A percentile compares a stretch with the other conserved stretches of the same genome.
These are phyloP conservation scores for Ptychodera flava DNA, from an alignment of 35 echinoderm and acorn worm species.

Conservation along the genomic window DNA sequence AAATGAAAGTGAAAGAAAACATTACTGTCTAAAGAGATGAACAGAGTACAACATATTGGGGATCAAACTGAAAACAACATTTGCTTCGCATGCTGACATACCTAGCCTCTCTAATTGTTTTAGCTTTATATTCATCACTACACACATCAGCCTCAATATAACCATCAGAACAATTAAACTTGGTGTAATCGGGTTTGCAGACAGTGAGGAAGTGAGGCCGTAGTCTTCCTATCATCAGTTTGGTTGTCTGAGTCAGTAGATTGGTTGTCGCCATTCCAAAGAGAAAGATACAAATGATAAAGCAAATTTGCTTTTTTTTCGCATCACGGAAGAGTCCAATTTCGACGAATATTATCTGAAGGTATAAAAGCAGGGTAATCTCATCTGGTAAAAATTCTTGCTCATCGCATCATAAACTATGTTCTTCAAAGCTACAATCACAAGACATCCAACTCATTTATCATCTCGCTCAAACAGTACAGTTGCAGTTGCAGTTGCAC, in stretches of 20 bases:
- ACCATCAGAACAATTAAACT: constrained; percentile 45
- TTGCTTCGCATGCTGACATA: constrained; percentile 2
- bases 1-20: too few relatives aligned
- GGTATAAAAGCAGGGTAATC: constrained; percentile 2
- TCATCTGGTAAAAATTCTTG: not conserved
- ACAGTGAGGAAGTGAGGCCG: constrained; percentile 58
- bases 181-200: constrained; percentile 52
- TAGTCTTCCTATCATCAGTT: constrained; percentile 57
- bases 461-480: too few relatives aligned
- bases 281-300: constrained; percentile 41
- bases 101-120: constrained; percentile 51
- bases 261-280: constrained; percentile 34
- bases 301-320: constrained; percentile 34
- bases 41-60: too few relatives aligned
- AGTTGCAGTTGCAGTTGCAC: too few relatives aligned
- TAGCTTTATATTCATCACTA: constrained; percentile 26
- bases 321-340: constrained; percentile 38
- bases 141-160: constrained; percentile 49
- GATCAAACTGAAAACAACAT: too few relatives aligned
- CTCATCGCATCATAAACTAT: not conserved
- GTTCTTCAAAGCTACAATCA: too few relatives aligned
- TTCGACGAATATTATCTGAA: constrained; percentile 49
- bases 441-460: too few relatives aligned
- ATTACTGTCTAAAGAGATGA: too few relatives aligned
- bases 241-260: constrained; percentile 46